Base-by-base conservation (phyloP, 2,888 invertebrate genomes). In the Pyralis farinalis region DNA sequence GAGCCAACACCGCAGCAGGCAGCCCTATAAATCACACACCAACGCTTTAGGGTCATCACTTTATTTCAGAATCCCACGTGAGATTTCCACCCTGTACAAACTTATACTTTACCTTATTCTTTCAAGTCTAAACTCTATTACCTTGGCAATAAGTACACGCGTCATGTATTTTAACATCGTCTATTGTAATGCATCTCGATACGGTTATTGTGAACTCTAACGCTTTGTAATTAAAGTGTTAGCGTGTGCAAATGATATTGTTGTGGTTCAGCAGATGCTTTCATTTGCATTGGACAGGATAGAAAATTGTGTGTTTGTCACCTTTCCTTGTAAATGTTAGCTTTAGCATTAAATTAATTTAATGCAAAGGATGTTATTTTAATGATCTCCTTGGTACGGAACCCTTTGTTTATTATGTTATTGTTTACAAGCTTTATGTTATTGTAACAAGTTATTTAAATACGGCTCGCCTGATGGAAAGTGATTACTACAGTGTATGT, bases 201-300 rank as follows among this genome's bases (percentile, higher is more conserved):
- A 25, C 27, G 1, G 9, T 0, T 1, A 63, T 49, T 43, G 38
- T 49, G 9, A 40, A 42, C 53, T 44, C 49, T 71, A 47, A 43
- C 0, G 0, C 0, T 0, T 32, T 10, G 34, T 4, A 0, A 35
- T 51, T 67, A 50, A 40, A 42, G 44, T 30, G 41, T 28, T 1
- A 21, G 36, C 41, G 27, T 7, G 2, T 1, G 45, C 35, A 52
- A 41, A 42, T 3, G 6, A 12, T 53, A 53, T 47, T 47, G 46
- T 48, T 52, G 35, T 48, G 47, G 57, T 51, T 56, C 54, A 59
- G 56, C 68, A 73, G 70, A 72, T 72, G 69, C 63, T 59, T 70
- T 75, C 74, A 75, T 78, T 79, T 78, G 71, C 77, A 77, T 75
- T 52, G 71, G 74, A 72, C 74, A 74, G 68, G 71, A 69, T 68